Conservation (phyloP, 2,113 vertebrate species). For the Eclectus roratus region DNA sequence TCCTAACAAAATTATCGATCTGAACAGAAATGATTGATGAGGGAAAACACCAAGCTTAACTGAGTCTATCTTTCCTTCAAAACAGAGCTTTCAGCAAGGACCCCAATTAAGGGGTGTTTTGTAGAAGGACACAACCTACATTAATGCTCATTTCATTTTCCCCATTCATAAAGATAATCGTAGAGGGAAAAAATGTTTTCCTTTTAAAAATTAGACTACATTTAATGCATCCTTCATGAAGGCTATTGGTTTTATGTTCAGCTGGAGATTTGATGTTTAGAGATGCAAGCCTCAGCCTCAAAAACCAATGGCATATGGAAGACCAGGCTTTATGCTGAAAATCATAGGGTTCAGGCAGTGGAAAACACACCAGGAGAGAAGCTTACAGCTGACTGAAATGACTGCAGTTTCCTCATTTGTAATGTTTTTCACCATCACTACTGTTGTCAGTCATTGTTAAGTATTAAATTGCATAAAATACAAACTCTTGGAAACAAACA, state of each 20-base stretch:
- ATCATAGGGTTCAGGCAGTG: neutral
- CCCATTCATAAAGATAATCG: neutral
- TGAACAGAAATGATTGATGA: neutral
- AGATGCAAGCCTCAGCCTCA: neutral
- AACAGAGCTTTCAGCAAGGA: neutral
- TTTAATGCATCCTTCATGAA: neutral
- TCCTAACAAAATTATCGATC: neutral
- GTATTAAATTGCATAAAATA: conserved; percentile 61
- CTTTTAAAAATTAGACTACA: neutral
- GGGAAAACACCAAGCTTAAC: neutral
- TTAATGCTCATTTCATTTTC: neutral
- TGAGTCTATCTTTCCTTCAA: neutral
- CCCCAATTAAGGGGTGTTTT: neutral
- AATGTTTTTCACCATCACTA: conserved; percentile 9
- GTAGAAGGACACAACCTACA: neutral
- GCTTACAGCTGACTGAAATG: neutral
- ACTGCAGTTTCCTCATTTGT: conserved; percentile 33
- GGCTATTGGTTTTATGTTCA: neutral
- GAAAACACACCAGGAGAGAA: neutral
- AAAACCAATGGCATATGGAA: neutral
- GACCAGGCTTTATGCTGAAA: neutral
- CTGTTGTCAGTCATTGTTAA: conserved; percentile 60
- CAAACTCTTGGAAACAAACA: conserved; percentile 60
- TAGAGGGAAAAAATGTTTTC: neutral
- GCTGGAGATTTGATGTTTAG: neutral